Base-by-base conservation (phyloP, 2,888 invertebrate genomes). In the Pycnomerus fuliginosus region DNA sequence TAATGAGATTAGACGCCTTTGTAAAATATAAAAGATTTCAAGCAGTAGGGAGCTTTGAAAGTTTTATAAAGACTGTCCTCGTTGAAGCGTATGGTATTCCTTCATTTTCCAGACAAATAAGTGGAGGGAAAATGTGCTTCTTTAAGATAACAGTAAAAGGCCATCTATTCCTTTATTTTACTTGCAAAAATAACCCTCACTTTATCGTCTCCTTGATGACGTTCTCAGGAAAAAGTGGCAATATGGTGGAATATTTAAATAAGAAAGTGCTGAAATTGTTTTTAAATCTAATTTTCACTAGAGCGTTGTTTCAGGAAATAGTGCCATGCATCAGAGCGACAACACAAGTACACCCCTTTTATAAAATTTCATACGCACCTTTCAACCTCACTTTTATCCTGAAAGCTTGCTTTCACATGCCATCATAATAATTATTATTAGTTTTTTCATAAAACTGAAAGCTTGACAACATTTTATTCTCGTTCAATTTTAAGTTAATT, bases 121-220 rank as follows among this genome's bases (percentile, higher is more conserved):
- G 60, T 56, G 55, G 36, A n/a, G n/a, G 46, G 57, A 54, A 61
- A 62, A 65, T 58, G 62, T 64, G 63, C 60, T 61, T 44, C 54
- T 50, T 52, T 50, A 55, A 60, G 64, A 64, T 65, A 64, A 63
- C 64, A 64, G 53, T 57, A 57, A 64, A 64, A 64, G 58, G 56
- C 63, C 61, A 63, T 64, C 58, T 50, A 47, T 44, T 58, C 53
- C 62, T 63, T 60, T 61, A 65, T 67, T 67, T 65, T 60, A 62
- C 62, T 65, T 65, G 61, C 65, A 65, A 64, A 65, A 65, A 62
- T 63, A 60, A 55, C 52, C 52, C 55, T 56, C 55, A 54, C 53
- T 25, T 8, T 54, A 52, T 48, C 53, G 56, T 59, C 58, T 55
- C 58, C 52, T 50, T 52, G 58, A 56, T 55, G 60, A 52, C 32